Conservation (phyloP, 2,113 vertebrate species). For the Orthochromis malagaraziensis region DNA sequence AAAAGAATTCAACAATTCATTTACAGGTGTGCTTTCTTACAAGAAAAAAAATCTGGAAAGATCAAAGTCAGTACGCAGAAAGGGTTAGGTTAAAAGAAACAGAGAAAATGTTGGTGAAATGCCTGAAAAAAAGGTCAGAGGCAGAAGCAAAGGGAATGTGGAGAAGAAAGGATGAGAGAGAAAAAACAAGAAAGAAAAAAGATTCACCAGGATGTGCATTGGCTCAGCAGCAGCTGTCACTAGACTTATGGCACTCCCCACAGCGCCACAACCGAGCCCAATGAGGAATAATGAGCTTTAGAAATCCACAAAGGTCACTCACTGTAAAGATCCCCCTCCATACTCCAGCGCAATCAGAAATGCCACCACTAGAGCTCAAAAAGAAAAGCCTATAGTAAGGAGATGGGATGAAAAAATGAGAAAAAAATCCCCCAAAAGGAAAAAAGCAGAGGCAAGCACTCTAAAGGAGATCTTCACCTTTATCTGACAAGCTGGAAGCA, state of each 20-base stretch:
- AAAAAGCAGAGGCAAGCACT: slow-evolving; percentile 39
- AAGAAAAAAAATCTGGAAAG: neutral
- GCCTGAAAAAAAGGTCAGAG: slow-evolving; percentile 19
- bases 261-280: slow-evolving; percentile 40
- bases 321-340: slow-evolving; percentile 45
- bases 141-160: neutral
- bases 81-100: neutral
- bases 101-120: neutral
- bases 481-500: slow-evolving; percentile 56
- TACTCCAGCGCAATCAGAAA: slow-evolving; percentile 47
- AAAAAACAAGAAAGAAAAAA: neutral
- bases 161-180: neutral
- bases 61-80: neutral
- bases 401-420: neutral
- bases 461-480: slow-evolving; percentile 54
- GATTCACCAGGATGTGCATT: slow-evolving; percentile 13
- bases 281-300: slow-evolving; percentile 70
- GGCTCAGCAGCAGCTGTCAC: slow-evolving; percentile 43
- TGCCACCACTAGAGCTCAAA: slow-evolving; percentile 35
- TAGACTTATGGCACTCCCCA: slow-evolving; percentile 36
- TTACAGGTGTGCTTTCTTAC: neutral
- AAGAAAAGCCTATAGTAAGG: slow-evolving; percentile 39
- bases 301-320: slow-evolving; percentile 68
- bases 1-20: neutral
- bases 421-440: neutral